Percentiles rank a stretch among this genome's conserved stretches.
Conservation (phyloP, 2,797 vertebrate genomes). For the Chaunax sp. region DNA sequence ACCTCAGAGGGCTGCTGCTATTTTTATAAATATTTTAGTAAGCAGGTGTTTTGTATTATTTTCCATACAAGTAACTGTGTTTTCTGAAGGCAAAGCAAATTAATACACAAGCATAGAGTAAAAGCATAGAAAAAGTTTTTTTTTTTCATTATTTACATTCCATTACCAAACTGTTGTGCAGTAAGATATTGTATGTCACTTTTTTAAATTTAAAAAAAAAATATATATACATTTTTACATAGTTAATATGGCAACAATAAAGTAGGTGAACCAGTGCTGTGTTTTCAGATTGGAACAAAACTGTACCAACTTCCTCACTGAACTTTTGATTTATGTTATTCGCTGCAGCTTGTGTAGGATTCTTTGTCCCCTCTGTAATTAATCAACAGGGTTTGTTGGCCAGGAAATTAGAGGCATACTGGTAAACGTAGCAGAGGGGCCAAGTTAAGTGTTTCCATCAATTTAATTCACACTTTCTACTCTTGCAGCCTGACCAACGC, state of each 20-base stretch:
- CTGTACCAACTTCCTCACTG: background rate
- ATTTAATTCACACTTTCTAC: slow-evolving; percentile 26
- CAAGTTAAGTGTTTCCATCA: slow-evolving; percentile 27
- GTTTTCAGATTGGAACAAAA: background rate
- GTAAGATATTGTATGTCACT: background rate
- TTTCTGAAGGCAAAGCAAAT: no score
- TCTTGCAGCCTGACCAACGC: background rate
- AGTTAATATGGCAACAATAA: background rate
- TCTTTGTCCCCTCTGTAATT: slow-evolving; percentile 20
- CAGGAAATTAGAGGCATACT: slow-evolving; percentile 10
- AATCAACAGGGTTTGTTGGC: slow-evolving; percentile 30
- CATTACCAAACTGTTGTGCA: background rate
- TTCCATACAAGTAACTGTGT: background rate
- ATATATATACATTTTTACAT: background rate
- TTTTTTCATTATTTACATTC: background rate
- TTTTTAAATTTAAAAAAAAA: no score
- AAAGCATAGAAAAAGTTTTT: background rate
- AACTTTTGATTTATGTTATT: slow-evolving; percentile 41
- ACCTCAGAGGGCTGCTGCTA: slow-evolving; percentile 14
- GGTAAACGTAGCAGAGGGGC: slow-evolving; percentile 22
- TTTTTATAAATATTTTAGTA: slow-evolving; percentile 54
- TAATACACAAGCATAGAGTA: no score
- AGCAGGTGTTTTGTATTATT: slow-evolving; percentile 43
- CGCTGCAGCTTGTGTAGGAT: slow-evolving; percentile 2
- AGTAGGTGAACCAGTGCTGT: background rate